Evolutionary conservation across 1,140 invertebrate genomes (phyloP), one percentile per base, ranked within the genome.

Genomic region (Druon quercuslanigerum): DNA sequence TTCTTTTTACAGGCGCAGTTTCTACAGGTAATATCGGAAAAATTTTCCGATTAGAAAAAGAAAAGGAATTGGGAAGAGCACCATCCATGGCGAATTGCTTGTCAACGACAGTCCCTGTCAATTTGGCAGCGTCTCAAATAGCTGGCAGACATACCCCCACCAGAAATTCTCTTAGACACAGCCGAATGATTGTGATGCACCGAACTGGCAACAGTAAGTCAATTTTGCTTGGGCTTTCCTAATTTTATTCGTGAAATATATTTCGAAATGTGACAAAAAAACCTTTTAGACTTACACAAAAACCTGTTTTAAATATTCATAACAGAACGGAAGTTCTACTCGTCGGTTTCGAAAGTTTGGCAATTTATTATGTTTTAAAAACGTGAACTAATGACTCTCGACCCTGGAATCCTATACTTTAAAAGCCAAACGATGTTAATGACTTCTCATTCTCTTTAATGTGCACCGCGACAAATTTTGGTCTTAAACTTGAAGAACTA

Each of bases 21-120:
- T 88, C 88, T 20, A 88, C 87, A 11, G 88, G 88, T 16, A 84
- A 89, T 50, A 88, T 89, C 54, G 87, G 86, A 9, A 88, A 83
- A 81, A 86, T 83, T 20, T 80, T 72, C 25, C 85, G 86, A 4
- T 72, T 71, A 0, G 88, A 87, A 20, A 89, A 87, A 75, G 85
- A 86, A 57, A 90, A 88, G 50, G 88, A 88, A 74, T 83, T 89
- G 13, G 90, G 80, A n/a, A 84, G 84, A 33, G 88, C 89, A 19
- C 92, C 92, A n/a, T 92, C 92, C n/a, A 92, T 92, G 88, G 92
- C 92, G 25, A 90, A 89, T 79, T 90, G 90, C 84, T 83, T 95
- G 87, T 92, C 92, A 76, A 95, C 94, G 20, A 95, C 94, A 3
- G 94, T 95, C 72, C 94, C 94, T 56, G 94, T 94, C 86, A 95